Conservation (phyloP, 1,140 invertebrate species). For the Bombus sibiricus region DNA sequence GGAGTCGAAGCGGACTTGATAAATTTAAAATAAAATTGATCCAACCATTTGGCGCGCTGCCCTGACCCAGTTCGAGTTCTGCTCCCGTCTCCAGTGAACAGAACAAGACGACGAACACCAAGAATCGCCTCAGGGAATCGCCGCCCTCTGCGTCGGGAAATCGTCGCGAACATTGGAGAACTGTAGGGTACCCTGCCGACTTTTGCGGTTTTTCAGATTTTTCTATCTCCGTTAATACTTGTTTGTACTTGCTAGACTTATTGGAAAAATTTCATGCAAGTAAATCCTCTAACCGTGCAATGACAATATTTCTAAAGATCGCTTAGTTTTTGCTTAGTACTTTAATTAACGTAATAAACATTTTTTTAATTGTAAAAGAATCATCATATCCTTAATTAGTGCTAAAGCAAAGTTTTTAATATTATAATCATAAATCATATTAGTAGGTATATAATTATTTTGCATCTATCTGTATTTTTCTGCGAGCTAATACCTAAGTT, state of each 20-base stretch:
- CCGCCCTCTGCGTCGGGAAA: slow-evolving; percentile 61
- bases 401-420: too few species aligned
- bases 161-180: slow-evolving; percentile 16
- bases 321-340: neutral
- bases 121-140: slow-evolving; percentile 71
- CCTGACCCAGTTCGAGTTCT: slow-evolving; percentile 73
- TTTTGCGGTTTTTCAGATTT: neutral
- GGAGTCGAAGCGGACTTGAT: slow-evolving; percentile 61
- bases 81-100: slow-evolving; percentile 67
- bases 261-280: neutral
- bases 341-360: neutral
- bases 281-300: neutral
- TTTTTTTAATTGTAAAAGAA: neutral
- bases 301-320: neutral
- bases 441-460: neutral
- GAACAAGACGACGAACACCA: slow-evolving; percentile 55
- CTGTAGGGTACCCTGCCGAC: neutral
- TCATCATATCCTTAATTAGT: too few species aligned
- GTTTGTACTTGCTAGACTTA: neutral
- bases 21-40: slow-evolving; percentile 76
- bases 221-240: neutral
- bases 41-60: slow-evolving; percentile 71
- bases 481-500: neutral
- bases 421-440: too few species aligned
- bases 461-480: neutral